Conservation (phyloP, 1,140 invertebrate genomes). For the Nebria ingens region DNA sequence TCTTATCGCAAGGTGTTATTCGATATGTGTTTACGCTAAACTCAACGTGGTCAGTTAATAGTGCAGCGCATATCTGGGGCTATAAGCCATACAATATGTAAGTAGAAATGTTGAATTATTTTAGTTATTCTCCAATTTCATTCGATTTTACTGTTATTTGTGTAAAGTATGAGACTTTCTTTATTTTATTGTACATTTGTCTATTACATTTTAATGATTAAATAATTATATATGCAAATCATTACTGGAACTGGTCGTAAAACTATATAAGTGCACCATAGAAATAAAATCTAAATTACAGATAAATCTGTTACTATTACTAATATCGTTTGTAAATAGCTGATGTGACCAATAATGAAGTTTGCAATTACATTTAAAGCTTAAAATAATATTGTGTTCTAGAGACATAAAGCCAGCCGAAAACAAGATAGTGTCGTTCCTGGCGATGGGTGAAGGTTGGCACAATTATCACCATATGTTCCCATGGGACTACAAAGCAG, state of each 20-base stretch:
- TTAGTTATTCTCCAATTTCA: neutral
- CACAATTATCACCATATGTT: slow-evolving; percentile 92
- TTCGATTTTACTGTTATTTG: neutral
- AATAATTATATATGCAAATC: too few species aligned
- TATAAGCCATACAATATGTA: slow-evolving; percentile 53
- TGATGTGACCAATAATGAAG: neutral
- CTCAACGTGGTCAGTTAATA: slow-evolving; percentile 83
- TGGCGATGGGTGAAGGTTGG: slow-evolving; percentile 64
- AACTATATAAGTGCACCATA: too few species aligned
- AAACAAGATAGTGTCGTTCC: slow-evolving; percentile 46
- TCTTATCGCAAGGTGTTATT: slow-evolving; percentile 40
- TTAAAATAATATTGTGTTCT: too few species aligned
- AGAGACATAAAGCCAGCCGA: slow-evolving; percentile 55
- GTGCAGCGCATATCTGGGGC: slow-evolving; percentile 69
- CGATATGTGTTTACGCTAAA: slow-evolving; percentile 61
- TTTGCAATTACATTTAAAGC: too few species aligned
- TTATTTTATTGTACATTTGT: too few species aligned
- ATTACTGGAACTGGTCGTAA: too few species aligned
- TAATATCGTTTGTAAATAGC: neutral
- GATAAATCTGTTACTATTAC: neutral
- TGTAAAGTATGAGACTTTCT: too few species aligned
- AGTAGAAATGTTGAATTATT: slow-evolving; percentile 23
- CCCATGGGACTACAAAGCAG: slow-evolving; percentile 74
- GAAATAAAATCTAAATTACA: neutral
- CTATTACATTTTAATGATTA: too few species aligned